Percentiles rank a stretch among this genome's conserved stretches.
Evolutionary conservation across 1,140 invertebrate species (phyloP).

Genomic region (Galleria mellonella): DNA sequence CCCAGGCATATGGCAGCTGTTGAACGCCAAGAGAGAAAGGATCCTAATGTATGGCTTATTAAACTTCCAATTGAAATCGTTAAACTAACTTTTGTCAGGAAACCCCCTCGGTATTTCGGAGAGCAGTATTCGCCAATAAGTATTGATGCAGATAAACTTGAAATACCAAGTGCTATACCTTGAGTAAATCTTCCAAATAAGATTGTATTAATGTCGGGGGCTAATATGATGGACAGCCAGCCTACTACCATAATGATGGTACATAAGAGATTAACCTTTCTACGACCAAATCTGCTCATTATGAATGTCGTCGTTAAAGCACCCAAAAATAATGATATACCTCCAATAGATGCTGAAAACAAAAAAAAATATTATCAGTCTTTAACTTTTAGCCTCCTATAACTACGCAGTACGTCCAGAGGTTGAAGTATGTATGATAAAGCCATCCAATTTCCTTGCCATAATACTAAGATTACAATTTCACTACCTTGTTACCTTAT

Average conservation of each 20-base stretch:
- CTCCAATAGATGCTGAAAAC: conserved; percentile 22
- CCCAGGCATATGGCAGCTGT: conserved; percentile 21
- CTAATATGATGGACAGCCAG: conserved; percentile 1
- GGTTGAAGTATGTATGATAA: too few species aligned
- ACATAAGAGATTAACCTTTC: conserved; percentile 4
- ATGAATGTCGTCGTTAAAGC: conserved; percentile 17
- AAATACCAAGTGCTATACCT: conserved; percentile 5
- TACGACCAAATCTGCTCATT: conserved; percentile 22
- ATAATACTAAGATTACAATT: too few species aligned
- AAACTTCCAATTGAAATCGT: conserved; percentile 27
- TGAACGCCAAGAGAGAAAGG: conserved; percentile 24
- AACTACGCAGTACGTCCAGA: too few species aligned
- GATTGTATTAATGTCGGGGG: neutral
- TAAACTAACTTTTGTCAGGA: conserved; percentile 27
- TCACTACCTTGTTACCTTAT: too few species aligned
- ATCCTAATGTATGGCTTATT: conserved; percentile 25
- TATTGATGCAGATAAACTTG: neutral
- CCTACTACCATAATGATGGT: neutral
- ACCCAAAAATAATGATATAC: conserved; percentile 19
- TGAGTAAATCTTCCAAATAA: conserved; percentile 3
- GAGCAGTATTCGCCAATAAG: conserved; percentile 9
- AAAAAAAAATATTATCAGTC: too few species aligned
- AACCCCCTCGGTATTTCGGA: conserved; percentile 21
- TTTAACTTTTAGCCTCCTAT: too few species aligned
- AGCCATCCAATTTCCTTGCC: too few species aligned